Evolutionary conservation across 2,888 invertebrate genomes (phyloP), one percentile per base, ranked within the genome.

Genomic region (Trissolcus japonicus): DNA sequence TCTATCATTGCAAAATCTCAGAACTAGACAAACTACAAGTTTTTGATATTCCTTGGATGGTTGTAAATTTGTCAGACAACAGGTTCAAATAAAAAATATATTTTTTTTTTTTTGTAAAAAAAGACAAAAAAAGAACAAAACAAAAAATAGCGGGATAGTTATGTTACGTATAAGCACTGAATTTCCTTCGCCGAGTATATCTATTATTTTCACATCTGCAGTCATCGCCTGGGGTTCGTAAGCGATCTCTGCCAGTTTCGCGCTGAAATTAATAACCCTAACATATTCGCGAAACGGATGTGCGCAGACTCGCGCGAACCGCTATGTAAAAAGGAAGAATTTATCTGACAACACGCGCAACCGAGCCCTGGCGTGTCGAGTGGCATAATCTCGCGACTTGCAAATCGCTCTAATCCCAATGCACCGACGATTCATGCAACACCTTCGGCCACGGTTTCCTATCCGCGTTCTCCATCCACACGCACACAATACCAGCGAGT

Each of bases 361-460:
- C 63, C 63, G 61, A 68, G 65, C 51, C 67, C 60, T 76, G 72
- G 65, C 76, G 68, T 73, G 68, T 69, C 79, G 68, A 79, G 68
- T 68, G 66, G 66, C 76, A 76, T 76, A 79, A 79, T 79, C 73
- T 73, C 46, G 68, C 68, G 62, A 76, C 69, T 79, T 79, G 75
- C 76, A 76, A 79, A 79, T 79, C 79, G 79, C 73, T 79, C 73
- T 72, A 73, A 69, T 68, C 76, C 62, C 67, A 65, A 78, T 76
- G 67, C 72, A 43, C 72, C 46, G 68, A 61, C 72, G 72, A 72
- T 77, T 68, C 72, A 54, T 77, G 76, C 76, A 72, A 60, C 68
- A 73, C 73, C 77, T 68, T 77, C 68, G 65, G 68, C 72, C 65
- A 68, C 67, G 62, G 59, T 73, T 68, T 60, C 69, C 78, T 61